phyloP scores from a whole-genome alignment of 2,888 invertebrate genomes.

The Molorchus minor region DNA sequence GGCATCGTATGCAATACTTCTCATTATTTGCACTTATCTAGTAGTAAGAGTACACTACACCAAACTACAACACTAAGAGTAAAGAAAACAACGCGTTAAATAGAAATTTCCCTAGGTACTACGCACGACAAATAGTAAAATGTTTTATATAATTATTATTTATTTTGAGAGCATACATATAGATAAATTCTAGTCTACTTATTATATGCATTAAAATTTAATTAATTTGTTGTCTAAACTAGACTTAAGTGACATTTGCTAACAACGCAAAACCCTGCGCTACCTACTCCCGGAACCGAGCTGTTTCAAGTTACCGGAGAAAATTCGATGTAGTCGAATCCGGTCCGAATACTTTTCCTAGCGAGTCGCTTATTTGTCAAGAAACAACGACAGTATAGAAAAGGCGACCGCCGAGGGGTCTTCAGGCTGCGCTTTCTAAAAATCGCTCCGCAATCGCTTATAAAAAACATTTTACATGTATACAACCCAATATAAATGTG shows the following conservation, averaged over 20 bases:
- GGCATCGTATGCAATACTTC: too few relatives aligned
- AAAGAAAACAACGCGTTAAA: too few relatives aligned
- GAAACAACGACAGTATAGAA: neutral
- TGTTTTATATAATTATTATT: too few relatives aligned
- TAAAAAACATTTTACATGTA: constrained; percentile 45
- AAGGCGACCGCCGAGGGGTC: constrained; percentile 14
- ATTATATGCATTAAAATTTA: constrained; percentile 6
- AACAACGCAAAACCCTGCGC: too few relatives aligned
- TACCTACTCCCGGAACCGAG: too few relatives aligned
- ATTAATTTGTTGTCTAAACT: neutral
- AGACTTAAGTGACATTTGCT: constrained; percentile 17
- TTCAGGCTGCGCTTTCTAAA: constrained; percentile 50
- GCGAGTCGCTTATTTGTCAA: neutral
- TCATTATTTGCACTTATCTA: too few relatives aligned
- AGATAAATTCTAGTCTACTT: too few relatives aligned
- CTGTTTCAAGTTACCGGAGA: too few relatives aligned
- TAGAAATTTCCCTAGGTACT: neutral
- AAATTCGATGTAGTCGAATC: neutral
- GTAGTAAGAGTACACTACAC: neutral
- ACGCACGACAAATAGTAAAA: neutral
- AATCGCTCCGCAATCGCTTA: constrained; percentile 48
- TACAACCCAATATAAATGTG: constrained; percentile 58
- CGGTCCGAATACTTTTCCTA: too few relatives aligned
- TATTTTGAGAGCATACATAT: too few relatives aligned
- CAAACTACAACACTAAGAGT: too few relatives aligned